These are phyloP conservation scores for Neoascia interrupta DNA, from an alignment of 2,888 invertebrate genomes.

Conservation along the genomic window DNA sequence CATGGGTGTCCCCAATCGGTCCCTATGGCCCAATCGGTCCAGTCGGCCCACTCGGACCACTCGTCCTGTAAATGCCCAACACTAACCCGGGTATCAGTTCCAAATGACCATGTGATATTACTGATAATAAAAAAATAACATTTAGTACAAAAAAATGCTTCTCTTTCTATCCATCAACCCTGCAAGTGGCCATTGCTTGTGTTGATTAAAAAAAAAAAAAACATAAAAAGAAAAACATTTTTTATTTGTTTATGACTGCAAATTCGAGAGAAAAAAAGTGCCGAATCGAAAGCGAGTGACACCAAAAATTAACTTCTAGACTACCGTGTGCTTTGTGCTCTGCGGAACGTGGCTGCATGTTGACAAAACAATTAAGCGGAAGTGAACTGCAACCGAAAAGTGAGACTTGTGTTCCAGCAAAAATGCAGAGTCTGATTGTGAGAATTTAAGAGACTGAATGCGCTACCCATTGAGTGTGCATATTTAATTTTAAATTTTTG, in stretches of 20 bases:
- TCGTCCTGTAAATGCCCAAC: constrained; percentile 30
- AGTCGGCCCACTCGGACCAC: not conserved
- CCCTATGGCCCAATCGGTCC: constrained; percentile 2
- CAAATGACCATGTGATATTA: constrained; percentile 59
- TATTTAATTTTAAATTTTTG: too few relatives aligned
- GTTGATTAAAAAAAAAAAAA: not conserved
- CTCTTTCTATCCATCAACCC: constrained; percentile 4
- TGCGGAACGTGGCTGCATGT: constrained; percentile 30
- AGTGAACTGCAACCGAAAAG: constrained; percentile 28
- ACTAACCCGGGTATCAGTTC: constrained; percentile 25
- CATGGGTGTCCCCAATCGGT: constrained; percentile 6
- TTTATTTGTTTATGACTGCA: constrained; percentile 16
- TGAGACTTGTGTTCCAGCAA: constrained; percentile 14
- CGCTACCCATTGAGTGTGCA: too few relatives aligned
- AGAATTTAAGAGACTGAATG: too few relatives aligned
- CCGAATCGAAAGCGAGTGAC: constrained; percentile 3
- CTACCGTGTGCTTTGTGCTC: constrained; percentile 15
- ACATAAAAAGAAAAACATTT: constrained; percentile 4
- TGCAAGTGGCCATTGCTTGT: not conserved
- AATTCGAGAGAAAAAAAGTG: not conserved
- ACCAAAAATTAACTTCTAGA: constrained; percentile 21
- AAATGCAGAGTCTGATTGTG: not conserved
- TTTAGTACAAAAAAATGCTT: constrained; percentile 32
- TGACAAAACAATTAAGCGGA: constrained; percentile 24
- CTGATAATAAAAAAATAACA: constrained; percentile 52